phyloP scores from a whole-genome alignment of 2,113 vertebrate genomes.

The Pelecanoides urinatrix region DNA sequence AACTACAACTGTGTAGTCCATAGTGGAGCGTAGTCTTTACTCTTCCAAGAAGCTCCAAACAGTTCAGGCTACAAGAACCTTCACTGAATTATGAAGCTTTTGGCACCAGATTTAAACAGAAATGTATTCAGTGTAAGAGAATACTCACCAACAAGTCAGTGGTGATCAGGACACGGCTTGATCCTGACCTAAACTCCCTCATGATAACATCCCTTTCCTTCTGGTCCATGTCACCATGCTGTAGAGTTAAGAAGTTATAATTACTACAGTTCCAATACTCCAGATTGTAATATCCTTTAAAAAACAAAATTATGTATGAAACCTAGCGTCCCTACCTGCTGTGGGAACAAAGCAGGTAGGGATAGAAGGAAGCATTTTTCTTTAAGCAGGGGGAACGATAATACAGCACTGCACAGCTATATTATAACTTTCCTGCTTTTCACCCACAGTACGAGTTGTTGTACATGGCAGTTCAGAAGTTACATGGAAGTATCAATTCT shows the following conservation, averaged over 20 bases:
- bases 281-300: accelerated
- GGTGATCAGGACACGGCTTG: constrained; percentile 95
- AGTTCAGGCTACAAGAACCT: constrained; percentile 76
- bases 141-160: constrained; percentile 94
- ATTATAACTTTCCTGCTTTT: constrained; percentile 76
- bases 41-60: constrained; percentile 78
- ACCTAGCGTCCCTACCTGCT: constrained; percentile 80
- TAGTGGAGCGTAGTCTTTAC: constrained; percentile 81
- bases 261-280: background rate
- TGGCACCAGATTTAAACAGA: background rate
- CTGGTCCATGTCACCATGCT: constrained; percentile 99
- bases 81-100: constrained; percentile 55
- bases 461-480: accelerated
- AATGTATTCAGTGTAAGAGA: accelerated
- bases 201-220: constrained; percentile 98
- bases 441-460: accelerated
- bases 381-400: constrained; percentile 83
- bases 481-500: background rate
- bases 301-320: constrained; percentile 55
- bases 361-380: constrained; percentile 75
- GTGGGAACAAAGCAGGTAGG: constrained; percentile 36
- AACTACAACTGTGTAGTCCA: constrained; percentile 77
- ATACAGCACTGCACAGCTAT: constrained; percentile 75
- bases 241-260: background rate
- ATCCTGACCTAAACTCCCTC: constrained; percentile 95